Conservation (phyloP, 1,140 invertebrate species). For the Diachasmimorpha longicaudata region DNA sequence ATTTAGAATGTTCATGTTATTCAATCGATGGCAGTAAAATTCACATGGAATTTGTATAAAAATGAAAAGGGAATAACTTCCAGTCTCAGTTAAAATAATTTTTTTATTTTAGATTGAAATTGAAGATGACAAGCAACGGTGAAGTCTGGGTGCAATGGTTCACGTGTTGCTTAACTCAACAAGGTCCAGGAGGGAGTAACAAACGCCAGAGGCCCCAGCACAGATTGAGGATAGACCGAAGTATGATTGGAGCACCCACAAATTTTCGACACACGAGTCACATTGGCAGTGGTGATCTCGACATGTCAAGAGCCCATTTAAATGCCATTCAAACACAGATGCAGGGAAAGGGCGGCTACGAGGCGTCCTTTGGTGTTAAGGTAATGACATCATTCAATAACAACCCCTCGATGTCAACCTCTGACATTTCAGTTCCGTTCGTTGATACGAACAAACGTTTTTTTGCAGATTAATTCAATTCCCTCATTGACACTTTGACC, state of each 20-base stretch:
- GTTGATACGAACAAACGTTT: background rate
- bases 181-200: conserved; percentile 67
- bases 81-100: no score
- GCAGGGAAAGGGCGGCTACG: conserved; percentile 88
- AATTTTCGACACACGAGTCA: conserved; percentile 93
- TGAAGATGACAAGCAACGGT: conserved; percentile 69
- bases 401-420: background rate
- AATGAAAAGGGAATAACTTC: no score
- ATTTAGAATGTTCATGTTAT: no score
- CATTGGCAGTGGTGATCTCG: conserved; percentile 86
- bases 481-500: background rate
- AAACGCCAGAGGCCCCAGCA: conserved; percentile 69
- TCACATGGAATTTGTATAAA: no score
- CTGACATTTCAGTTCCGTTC: background rate
- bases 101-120: no score
- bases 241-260: conserved; percentile 90
- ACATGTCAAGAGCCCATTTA: conserved; percentile 75
- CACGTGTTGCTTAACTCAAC: conserved; percentile 80
- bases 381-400: conserved; percentile 40
- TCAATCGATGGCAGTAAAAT: no score
- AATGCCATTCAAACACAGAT: conserved; percentile 83
- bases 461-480: background rate
- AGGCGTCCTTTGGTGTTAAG: conserved; percentile 70
- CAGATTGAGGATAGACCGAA: conserved; percentile 82
- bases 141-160: conserved; percentile 88